phyloP scores from a whole-genome alignment of 2,113 vertebrate species.

The Lontra canadensis region DNA sequence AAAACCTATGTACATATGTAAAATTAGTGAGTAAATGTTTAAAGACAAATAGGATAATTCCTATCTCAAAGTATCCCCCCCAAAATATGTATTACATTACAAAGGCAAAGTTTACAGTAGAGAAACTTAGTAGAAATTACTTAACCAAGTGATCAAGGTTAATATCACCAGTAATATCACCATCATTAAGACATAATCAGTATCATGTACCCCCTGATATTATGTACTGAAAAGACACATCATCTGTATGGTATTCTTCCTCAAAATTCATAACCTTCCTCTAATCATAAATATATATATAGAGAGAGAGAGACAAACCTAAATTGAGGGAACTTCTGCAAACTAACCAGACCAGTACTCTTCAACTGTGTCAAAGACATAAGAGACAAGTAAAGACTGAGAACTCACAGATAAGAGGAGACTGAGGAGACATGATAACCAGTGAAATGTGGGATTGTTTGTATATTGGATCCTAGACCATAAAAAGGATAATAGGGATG shows the following conservation, averaged over 20 bases:
- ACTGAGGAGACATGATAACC: not conserved
- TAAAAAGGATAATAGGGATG: not conserved
- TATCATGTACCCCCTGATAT: no score
- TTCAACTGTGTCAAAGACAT: not conserved
- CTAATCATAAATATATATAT: not conserved
- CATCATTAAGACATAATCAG: not conserved
- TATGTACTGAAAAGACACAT: not conserved
- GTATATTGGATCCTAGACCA: not conserved
- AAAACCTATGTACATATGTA: not conserved
- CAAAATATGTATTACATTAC: not conserved
- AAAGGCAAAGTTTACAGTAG: not conserved
- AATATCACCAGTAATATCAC: not conserved
- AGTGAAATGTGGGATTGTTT: not conserved
- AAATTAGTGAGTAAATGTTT: not conserved
- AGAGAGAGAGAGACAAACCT: not conserved
- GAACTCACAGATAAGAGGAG: not conserved
- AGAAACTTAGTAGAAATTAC: not conserved
- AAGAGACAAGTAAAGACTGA: not conserved
- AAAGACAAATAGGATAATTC: conserved; percentile 9
- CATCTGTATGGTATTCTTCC: not conserved
- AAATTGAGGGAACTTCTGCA: not conserved
- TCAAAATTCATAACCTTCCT: not conserved
- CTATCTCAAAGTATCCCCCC: not conserved
- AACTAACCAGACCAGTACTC: not conserved
- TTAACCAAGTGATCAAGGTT: not conserved